Base-by-base conservation (phyloP, 2,888 invertebrate genomes). In the Yponomeuta evonymella region DNA sequence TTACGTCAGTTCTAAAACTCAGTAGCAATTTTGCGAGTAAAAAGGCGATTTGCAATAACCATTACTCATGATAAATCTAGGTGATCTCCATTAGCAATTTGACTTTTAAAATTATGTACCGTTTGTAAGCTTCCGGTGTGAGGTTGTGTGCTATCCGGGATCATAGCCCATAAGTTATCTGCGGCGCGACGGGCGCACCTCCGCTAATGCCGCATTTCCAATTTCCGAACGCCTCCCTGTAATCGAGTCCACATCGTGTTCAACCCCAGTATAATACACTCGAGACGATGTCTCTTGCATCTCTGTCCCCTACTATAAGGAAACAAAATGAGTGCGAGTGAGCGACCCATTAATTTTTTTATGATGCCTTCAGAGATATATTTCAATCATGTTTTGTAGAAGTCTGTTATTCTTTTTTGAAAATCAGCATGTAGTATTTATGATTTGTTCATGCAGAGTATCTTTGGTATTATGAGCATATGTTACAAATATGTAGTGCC, bases 141-240 rank as follows among this genome's bases (percentile, higher is more conserved):
- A 36, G 36, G 67, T 43, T 67, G 67, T 67, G 43, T 67, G 67
- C 48, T 67, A 33, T 67, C 23, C 62, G 68, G 33, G 23, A 68
- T 62, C 62, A 62, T 33, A 15, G 75, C 79, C 81, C 86, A 83
- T 88, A 89, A 89, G 84, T 88, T 85, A 81, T 83, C 83, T 80
- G 78, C 87, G 86, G 86, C 87, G 77, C 78, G 83, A 84, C 83
- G 77, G 77, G 70, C 15, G 58, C 64, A 80, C 79, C 79, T 79
- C 79, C 76, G 77, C 85, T 89, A 89, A 89, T 88, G 85, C 82
- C 82, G 79, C 84, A 80, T 85, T 89, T 88, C 88, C 90, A 90
- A 91, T 90, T 90, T 90, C 90, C 89, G 85, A 83, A 78, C 80
- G 62, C 64, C 64, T 64, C 64, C 63, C 64, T 69, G 64, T 71